phyloP scores from a whole-genome alignment of 2,888 invertebrate genomes.

The Noctua janthe region DNA sequence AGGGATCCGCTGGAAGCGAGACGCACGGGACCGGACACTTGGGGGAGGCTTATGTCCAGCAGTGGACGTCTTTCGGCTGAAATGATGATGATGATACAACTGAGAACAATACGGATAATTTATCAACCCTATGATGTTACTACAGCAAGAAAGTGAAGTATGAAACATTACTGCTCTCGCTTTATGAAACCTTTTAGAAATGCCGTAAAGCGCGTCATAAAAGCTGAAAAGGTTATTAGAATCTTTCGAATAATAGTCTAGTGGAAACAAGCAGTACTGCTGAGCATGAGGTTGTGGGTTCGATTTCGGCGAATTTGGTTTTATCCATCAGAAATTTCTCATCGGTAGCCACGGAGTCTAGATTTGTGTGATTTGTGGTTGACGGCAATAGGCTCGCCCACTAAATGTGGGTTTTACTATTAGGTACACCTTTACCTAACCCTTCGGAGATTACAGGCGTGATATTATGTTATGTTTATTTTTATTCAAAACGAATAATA shows the following conservation, averaged over 20 bases:
- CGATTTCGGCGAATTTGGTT: not conserved
- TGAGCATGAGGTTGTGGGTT: not conserved
- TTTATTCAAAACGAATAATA: not conserved
- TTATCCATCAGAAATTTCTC: not conserved
- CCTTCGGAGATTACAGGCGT: not conserved
- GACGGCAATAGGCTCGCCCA: not conserved
- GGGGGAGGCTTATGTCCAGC: no score
- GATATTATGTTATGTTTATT: not conserved
- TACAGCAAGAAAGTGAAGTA: constrained; percentile 2
- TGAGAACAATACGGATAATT: not conserved
- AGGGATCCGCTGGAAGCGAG: no score
- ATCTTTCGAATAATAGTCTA: not conserved
- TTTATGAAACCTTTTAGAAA: constrained; percentile 1
- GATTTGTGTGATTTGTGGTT: not conserved
- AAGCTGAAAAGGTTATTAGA: not conserved
- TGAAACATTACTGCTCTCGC: constrained; percentile 6
- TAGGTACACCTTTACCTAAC: no score
- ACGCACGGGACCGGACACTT: no score
- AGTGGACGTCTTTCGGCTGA: no score
- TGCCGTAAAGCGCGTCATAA: not conserved
- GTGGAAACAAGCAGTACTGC: not conserved
- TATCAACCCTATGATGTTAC: constrained; percentile 2
- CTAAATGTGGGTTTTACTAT: not conserved
- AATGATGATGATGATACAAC: not conserved
- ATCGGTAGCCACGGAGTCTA: not conserved